Evolutionary conservation across 2,113 vertebrate species (phyloP).

Genomic region (Vicugna pacos): DNA sequence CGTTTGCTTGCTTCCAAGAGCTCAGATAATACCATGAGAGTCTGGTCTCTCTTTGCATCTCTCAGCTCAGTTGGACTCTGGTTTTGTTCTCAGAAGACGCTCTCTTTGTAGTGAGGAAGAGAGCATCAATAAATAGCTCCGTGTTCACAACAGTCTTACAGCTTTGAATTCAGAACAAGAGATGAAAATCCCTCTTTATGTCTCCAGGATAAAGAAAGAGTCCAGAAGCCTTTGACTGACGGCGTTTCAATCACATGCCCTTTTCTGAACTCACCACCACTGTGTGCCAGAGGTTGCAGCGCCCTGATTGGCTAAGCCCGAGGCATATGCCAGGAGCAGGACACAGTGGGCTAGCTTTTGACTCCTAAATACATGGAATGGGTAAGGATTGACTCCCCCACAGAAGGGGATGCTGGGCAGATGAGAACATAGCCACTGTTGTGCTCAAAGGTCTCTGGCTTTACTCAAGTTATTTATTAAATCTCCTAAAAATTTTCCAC

Average conservation of each 20-base stretch:
- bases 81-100: constrained; percentile 6
- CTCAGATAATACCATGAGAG: background rate
- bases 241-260: background rate
- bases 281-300: background rate
- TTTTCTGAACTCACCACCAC: background rate
- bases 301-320: background rate
- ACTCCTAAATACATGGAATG: background rate
- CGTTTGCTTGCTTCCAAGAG: background rate
- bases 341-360: background rate
- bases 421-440: background rate
- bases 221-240: background rate
- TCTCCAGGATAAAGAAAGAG: background rate
- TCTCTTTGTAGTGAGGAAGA: background rate
- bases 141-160: background rate
- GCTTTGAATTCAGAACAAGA: constrained; percentile 23
- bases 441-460: background rate
- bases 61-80: background rate
- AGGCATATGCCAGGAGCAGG: background rate
- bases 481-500: background rate
- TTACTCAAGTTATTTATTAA: constrained; percentile 34
- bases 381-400: background rate
- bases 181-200: background rate
- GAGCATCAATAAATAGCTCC: background rate
- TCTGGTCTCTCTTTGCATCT: background rate
- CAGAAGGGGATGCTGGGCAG: background rate